A percentile compares a stretch with the other conserved stretches of the same genome.
These are phyloP conservation scores for Macrobrachium nipponense DNA, from an alignment of 1,140 invertebrate species.

Conservation along the genomic window DNA sequence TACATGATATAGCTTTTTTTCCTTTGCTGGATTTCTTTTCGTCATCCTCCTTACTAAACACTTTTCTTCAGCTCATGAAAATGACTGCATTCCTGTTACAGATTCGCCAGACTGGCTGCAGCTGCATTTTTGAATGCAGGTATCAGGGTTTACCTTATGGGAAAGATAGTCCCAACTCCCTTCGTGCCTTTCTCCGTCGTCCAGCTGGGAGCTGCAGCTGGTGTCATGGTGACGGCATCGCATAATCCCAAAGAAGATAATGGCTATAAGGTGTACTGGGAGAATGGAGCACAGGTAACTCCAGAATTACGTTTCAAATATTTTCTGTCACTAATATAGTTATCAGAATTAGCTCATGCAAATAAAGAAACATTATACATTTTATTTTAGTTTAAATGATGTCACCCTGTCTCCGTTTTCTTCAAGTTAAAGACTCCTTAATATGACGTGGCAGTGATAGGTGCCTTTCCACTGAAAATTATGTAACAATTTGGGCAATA, in stretches of 20 bases:
- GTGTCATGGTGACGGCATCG: slow-evolving; percentile 97
- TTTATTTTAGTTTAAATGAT: too few species aligned
- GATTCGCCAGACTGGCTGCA: slow-evolving; percentile 92
- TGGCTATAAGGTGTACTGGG: slow-evolving; percentile 98
- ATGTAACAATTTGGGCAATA: too few species aligned
- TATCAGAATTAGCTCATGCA: too few species aligned
- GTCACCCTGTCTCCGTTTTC: too few species aligned
- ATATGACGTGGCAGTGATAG: too few species aligned
- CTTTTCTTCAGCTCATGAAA: not conserved
- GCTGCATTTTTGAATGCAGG: slow-evolving; percentile 82
- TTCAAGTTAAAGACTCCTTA: too few species aligned
- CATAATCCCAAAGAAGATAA: slow-evolving; percentile 99
- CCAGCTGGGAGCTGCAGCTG: slow-evolving; percentile 79
- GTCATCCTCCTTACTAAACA: not conserved
- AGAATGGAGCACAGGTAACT: slow-evolving; percentile 86
- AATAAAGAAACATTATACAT: too few species aligned
- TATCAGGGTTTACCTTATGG: slow-evolving; percentile 88
- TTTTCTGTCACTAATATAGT: not conserved
- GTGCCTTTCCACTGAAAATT: too few species aligned
- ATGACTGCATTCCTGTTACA: slow-evolving; percentile 67
- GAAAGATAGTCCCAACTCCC: slow-evolving; percentile 88
- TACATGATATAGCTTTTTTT: not conserved
- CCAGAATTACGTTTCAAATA: not conserved
- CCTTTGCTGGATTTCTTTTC: not conserved
- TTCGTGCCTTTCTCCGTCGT: slow-evolving; percentile 88